Base-by-base conservation (phyloP, 2,797 vertebrate species). In the Adrianichthys oophorus region DNA sequence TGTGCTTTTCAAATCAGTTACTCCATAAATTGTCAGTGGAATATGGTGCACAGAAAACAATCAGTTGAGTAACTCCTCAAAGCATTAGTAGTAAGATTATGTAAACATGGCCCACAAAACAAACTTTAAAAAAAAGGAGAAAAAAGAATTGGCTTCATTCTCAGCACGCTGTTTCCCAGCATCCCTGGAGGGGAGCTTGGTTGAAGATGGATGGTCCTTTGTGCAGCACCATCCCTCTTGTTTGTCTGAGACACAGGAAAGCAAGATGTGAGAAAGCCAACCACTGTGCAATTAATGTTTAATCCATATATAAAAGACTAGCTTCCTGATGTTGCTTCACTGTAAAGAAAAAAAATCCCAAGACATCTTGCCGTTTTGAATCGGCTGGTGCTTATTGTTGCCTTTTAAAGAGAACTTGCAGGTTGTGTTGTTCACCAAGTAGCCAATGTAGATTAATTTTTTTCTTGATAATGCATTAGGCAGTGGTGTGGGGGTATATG, bases 211-310 rank as follows among this genome's bases (percentile, higher is more conserved):
- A 80, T 78, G 62, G 55, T 81, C 61, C 50, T 74, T 77, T 78
- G 75, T 76, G 59, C 68, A 44, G 51, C 56, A 19, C 43, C 44
- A 16, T 68, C 60, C 63, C 66, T 76, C 62, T 73, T 80, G 80
- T 82, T 81, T 80, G 70, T 72, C 68, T 75, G 63, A 77, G 67
- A 69, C 74, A 58, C 58, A 41, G 67, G 65, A 76, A 75, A 78
- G 59, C 45, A 50, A 74, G 73, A 82, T 55, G n/a, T 78, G 80
- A 77, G 74, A 83, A 85, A 84, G 67, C 46, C 63, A 69, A 68
- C 52, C 68, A 70, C 75, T 72, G 62, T 68, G 56, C 68, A 65
- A 74, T 80, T 78, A 76, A 70, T 76, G 69, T 80, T 76, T 77
- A 74, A 83, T 84, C 65, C 62, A 65, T 71, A 70, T 66, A 65